These are phyloP conservation scores for Pagetopsis macropterus DNA, from an alignment of 2,797 vertebrate genomes.

Conservation along the genomic window DNA sequence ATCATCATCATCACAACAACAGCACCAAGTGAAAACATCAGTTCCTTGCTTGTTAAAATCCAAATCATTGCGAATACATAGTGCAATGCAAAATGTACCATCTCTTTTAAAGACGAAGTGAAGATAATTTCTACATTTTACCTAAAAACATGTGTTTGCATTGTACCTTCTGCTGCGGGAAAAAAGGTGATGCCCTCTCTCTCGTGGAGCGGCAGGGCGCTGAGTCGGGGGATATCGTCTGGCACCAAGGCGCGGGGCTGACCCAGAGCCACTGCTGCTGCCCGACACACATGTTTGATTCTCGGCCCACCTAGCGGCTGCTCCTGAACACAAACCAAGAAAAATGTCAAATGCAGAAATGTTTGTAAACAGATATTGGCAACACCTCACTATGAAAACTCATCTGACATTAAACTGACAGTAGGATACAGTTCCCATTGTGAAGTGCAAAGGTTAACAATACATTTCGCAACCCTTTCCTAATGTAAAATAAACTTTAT, in stretches of 20 bases:
- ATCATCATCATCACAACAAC: background rate
- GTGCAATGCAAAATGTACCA: slow-evolving; percentile 8
- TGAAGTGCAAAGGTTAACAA: background rate
- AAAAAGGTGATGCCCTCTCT: slow-evolving; percentile 87
- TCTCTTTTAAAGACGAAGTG: background rate
- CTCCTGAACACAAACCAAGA: slow-evolving; percentile 60
- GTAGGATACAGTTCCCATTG: background rate
- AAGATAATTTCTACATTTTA: slow-evolving; percentile 2
- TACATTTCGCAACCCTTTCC: too few species aligned
- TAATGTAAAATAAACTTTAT: too few species aligned
- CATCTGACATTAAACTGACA: too few species aligned
- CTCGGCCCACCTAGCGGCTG: slow-evolving; percentile 86
- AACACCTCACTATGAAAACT: background rate
- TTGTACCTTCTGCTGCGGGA: slow-evolving; percentile 83
- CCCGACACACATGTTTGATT: slow-evolving; percentile 94
- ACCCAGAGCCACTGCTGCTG: slow-evolving; percentile 91
- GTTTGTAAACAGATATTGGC: background rate
- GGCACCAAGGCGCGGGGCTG: slow-evolving; percentile 93
- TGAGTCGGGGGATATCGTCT: slow-evolving; percentile 92
- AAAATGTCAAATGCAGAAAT: background rate
- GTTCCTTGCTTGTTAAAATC: background rate
- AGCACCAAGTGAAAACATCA: background rate
- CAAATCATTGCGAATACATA: slow-evolving; percentile 1
- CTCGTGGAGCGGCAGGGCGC: slow-evolving; percentile 91
- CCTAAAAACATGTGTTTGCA: slow-evolving; percentile 1